These are phyloP conservation scores for Acrossocheilus fasciatus DNA, from an alignment of 2,797 vertebrate genomes.

Conservation along the genomic window DNA sequence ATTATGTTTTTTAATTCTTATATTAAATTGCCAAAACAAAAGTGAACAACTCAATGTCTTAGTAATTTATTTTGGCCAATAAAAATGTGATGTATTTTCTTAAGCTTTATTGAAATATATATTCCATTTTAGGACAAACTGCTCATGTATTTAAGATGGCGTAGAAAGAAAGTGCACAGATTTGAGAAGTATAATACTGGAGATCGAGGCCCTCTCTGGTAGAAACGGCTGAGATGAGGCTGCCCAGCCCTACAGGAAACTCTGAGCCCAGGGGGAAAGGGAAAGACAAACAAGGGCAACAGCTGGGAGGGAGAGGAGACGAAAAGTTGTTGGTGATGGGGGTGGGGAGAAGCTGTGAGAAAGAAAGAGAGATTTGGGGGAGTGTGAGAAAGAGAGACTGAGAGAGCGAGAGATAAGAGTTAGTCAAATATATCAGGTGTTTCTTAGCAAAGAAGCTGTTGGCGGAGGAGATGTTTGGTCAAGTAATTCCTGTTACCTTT, in stretches of 20 bases:
- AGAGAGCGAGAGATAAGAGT: constrained; percentile 53
- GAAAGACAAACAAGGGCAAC: constrained; percentile 85
- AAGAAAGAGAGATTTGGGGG: constrained; percentile 62
- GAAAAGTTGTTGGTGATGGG: constrained; percentile 62
- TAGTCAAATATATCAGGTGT: constrained; percentile 60
- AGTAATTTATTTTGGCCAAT: not conserved
- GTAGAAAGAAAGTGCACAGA: constrained; percentile 61
- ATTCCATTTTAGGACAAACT: not conserved
- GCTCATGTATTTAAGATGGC: constrained; percentile 25
- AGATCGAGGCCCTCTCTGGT: constrained; percentile 75
- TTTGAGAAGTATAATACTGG: constrained; percentile 57
- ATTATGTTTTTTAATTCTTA: not conserved
- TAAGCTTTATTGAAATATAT: not conserved
- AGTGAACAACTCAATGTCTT: not conserved
- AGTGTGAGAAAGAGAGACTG: constrained; percentile 47
- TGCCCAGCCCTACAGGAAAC: constrained; percentile 83
- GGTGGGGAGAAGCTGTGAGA: constrained; percentile 63
- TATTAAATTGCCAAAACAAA: not conserved
- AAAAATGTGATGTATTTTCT: not conserved
- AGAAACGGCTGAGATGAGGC: constrained; percentile 81
- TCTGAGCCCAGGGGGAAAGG: constrained; percentile 79
- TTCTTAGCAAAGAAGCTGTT: constrained; percentile 47
- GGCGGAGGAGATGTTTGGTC: constrained; percentile 43
- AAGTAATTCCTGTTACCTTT: constrained; percentile 51
- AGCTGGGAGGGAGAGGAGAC: constrained; percentile 71